These are phyloP conservation scores for Cydia amplana DNA, from an alignment of 1,140 invertebrate species.

Conservation along the genomic window DNA sequence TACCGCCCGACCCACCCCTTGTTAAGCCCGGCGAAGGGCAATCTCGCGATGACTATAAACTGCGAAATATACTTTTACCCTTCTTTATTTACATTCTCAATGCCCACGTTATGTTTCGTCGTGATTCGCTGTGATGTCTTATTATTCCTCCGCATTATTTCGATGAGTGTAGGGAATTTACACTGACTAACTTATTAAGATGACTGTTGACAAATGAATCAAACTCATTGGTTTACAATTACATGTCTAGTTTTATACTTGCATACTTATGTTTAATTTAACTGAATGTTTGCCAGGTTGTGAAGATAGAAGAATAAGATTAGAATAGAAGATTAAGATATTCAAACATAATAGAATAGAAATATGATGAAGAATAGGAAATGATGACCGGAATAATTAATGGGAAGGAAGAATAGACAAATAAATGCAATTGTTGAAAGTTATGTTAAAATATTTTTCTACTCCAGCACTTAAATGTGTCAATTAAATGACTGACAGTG, in stretches of 20 bases:
- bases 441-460: no score
- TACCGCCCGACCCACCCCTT: conserved; percentile 25
- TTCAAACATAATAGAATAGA: not conserved
- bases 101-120: not conserved
- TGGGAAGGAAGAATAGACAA: no score
- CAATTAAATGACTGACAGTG: no score
- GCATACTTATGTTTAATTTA: not conserved
- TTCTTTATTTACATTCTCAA: not conserved
- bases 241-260: not conserved
- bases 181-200: conserved; percentile 1
- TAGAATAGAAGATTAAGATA: not conserved
- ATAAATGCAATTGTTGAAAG: no score
- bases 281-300: conserved; percentile 25
- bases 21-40: conserved; percentile 22
- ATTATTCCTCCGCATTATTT: not conserved
- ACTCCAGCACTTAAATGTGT: no score
- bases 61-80: conserved; percentile 21
- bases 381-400: no score
- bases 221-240: not conserved
- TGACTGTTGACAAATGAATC: not conserved
- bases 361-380: not conserved
- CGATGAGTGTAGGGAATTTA: not conserved
- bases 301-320: not conserved
- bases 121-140: not conserved
- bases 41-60: conserved; percentile 29